A percentile compares a stretch with the other conserved stretches of the same genome.
Evolutionary conservation across 1,140 invertebrate genomes (phyloP).

Genomic region (Thrips palmi): DNA sequence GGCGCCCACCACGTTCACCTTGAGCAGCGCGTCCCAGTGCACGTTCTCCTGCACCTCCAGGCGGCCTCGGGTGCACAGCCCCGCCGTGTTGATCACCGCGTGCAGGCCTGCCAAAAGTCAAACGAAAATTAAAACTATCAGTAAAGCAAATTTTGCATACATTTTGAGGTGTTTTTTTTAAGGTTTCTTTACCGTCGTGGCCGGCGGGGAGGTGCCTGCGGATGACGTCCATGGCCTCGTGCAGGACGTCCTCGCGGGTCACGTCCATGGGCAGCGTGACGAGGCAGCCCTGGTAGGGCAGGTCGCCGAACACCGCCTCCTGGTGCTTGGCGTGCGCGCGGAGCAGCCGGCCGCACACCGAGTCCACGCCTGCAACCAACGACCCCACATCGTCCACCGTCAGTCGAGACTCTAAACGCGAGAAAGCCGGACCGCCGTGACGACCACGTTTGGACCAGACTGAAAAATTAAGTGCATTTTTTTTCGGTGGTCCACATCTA

Average conservation of each 20-base stretch:
- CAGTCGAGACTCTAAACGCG: too few species aligned
- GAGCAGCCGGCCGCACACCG: constrained; percentile 36
- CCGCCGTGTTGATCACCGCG: constrained; percentile 64
- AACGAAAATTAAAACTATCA: too few species aligned
- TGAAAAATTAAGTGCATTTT: too few species aligned
- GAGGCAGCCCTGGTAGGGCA: constrained; percentile 33
- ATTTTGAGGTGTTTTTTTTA: too few species aligned
- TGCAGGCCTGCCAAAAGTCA: constrained; percentile 56
- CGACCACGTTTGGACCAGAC: too few species aligned
- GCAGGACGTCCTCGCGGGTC: constrained; percentile 56
- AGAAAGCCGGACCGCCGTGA: too few species aligned
- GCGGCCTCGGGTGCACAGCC: constrained; percentile 42
- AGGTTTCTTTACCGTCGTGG: constrained; percentile 43
- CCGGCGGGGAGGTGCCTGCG: constrained; percentile 61
- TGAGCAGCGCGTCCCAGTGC: constrained; percentile 57
- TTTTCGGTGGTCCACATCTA: too few species aligned
- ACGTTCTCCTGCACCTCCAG: constrained; percentile 46
- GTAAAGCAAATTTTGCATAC: too few species aligned
- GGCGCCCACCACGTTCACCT: constrained; percentile 55
- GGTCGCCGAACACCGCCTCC: constrained; percentile 20
- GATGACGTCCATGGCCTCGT: constrained; percentile 53
- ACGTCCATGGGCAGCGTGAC: constrained; percentile 55
- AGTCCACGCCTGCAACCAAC: constrained; percentile 15
- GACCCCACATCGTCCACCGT: too few species aligned
- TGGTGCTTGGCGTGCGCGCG: constrained; percentile 31